Evolutionary conservation across 92 coral and sea anemone species (phyloP).

Genomic region (Blastomussa wellsi): DNA sequence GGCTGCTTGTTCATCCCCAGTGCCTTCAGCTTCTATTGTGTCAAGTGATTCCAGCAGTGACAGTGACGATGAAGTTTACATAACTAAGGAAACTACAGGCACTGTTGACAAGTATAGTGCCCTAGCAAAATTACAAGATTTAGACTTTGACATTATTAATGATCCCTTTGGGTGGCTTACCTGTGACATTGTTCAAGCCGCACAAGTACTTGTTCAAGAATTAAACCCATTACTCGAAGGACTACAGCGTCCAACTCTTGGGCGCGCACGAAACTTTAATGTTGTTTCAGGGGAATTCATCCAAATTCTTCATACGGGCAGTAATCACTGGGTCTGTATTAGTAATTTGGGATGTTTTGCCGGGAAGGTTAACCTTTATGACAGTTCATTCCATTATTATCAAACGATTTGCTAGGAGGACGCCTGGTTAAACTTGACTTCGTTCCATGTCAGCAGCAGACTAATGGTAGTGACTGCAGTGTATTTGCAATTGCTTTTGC

Average conservation of each 20-base stretch:
- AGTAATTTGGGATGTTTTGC: too few relatives aligned
- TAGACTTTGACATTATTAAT: slow-evolving; percentile 37
- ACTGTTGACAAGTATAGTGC: slow-evolving; percentile 24
- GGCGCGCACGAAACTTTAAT: too few relatives aligned
- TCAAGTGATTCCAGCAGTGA: slow-evolving; percentile 39
- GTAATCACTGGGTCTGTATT: too few relatives aligned
- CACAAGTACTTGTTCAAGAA: slow-evolving; percentile 53
- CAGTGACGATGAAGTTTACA: slow-evolving; percentile 39
- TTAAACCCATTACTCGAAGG: slow-evolving; percentile 58
- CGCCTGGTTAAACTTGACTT: too few relatives aligned
- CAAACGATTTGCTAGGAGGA: too few relatives aligned
- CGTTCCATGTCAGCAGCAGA: too few relatives aligned
- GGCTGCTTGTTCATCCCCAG: neutral
- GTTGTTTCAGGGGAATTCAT: too few relatives aligned
- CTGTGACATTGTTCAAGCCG: slow-evolving; percentile 62
- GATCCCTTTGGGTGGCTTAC: slow-evolving; percentile 50
- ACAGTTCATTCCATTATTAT: too few relatives aligned
- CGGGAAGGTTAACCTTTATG: too few relatives aligned
- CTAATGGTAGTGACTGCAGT: too few relatives aligned
- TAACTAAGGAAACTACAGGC: slow-evolving; percentile 33
- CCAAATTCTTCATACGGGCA: too few relatives aligned
- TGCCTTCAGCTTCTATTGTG: neutral
- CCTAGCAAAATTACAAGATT: slow-evolving; percentile 27
- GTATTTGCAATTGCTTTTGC: too few relatives aligned
- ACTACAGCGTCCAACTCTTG: slow-evolving; percentile 64